These are phyloP conservation scores for Listronotus bonariensis DNA, from an alignment of 1,140 invertebrate genomes.

Conservation along the genomic window DNA sequence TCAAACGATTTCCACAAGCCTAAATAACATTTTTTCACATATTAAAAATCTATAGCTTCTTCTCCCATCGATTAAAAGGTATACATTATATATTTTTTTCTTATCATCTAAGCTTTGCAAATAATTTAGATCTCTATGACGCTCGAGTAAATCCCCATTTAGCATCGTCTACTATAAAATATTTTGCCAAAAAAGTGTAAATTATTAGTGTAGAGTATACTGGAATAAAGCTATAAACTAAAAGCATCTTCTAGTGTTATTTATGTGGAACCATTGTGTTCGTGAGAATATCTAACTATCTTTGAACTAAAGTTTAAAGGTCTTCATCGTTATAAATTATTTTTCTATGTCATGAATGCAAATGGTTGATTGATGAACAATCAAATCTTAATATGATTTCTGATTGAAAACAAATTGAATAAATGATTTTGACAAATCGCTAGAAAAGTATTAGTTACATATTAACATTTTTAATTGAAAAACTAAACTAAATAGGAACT, in stretches of 20 bases:
- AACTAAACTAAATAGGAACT: too few relatives aligned
- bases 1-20: too few relatives aligned
- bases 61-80: too few relatives aligned
- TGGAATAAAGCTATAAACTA: not conserved
- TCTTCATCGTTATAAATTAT: slow-evolving; percentile 6
- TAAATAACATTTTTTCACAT: too few relatives aligned
- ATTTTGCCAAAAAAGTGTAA: not conserved
- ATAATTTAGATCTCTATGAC: too few relatives aligned
- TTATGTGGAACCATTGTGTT: slow-evolving; percentile 8
- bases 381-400: not conserved
- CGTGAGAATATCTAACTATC: not conserved
- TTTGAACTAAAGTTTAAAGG: slow-evolving; percentile 2
- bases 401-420: slow-evolving; percentile 6
- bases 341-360: slow-evolving; percentile 4
- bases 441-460: not conserved
- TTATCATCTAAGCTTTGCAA: too few relatives aligned
- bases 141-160: too few relatives aligned
- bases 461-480: too few relatives aligned
- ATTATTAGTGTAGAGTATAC: not conserved
- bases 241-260: not conserved
- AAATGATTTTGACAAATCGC: not conserved
- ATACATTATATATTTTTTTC: too few relatives aligned
- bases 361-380: not conserved
- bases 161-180: too few relatives aligned
- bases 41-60: too few relatives aligned